Conservation (phyloP, 2,888 invertebrate species). For the Caradrina clavipalpis region DNA sequence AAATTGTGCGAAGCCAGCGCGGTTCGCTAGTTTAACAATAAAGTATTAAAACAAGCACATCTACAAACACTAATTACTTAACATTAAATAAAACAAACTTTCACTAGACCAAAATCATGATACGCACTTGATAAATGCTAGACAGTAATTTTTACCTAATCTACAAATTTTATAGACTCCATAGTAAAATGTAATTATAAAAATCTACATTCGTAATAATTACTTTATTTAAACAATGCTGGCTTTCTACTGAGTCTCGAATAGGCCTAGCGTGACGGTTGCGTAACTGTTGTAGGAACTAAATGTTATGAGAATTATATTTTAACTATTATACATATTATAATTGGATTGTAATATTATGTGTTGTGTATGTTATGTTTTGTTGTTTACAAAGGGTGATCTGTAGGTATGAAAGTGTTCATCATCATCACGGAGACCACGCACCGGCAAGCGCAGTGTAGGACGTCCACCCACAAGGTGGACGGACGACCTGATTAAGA, state of each 20-base stretch:
- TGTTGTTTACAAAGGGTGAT: too few species aligned
- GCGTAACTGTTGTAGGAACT: conserved; percentile 42
- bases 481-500: too few species aligned
- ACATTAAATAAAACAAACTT: not conserved
- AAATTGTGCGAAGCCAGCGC: too few species aligned
- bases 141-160: conserved; percentile 6
- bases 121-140: not conserved
- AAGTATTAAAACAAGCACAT: not conserved
- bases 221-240: conserved; percentile 59
- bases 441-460: too few species aligned
- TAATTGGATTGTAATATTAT: conserved; percentile 4
- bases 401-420: too few species aligned
- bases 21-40: too few species aligned
- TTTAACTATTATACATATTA: conserved; percentile 38
- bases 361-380: not conserved
- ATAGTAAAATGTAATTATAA: conserved; percentile 18
- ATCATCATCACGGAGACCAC: too few species aligned
- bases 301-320: conserved; percentile 27
- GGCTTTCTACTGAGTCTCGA: conserved; percentile 52
- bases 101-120: not conserved
- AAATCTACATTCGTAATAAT: conserved; percentile 42
- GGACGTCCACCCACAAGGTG: too few species aligned
- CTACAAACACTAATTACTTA: too few species aligned
- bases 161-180: not conserved
- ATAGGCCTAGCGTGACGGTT: conserved; percentile 60